Evolutionary conservation across 92 coral and sea anemone genomes (phyloP), one percentile per base, ranked within the genome.

Genomic region (Phymanthus crucifer): DNA sequence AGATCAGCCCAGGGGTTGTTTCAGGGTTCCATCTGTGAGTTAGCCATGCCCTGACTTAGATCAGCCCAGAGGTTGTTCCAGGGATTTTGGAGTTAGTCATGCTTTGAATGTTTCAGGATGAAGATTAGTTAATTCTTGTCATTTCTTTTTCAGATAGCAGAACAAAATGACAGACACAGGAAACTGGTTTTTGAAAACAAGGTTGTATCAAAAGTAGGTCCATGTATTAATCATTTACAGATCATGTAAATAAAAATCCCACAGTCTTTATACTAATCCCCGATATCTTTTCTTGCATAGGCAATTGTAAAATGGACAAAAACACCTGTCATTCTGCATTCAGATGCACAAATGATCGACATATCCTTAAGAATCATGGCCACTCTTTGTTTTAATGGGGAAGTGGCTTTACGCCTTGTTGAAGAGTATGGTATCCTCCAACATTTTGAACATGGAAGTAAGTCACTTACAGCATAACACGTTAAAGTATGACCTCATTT

Each of bases 141-240:
- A 64, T 19, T 71, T 81, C 14, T 34, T 40, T 46, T 67, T 74
- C 47, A 92, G 97, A 87, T 90, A 74, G 97, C 93, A 75, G 97
- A 90, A 36, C 97, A 92, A 75, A 92, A 87, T 79, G 97, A 92
- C 80, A 75, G 89, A 68, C 92, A 90, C 86, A 87, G 97, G 78
- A 87, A 87, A 82, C 77, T 92, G 27, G 84, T 92, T 33, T 87
- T 78, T 75, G 88, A 92, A 67, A 93, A 92, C 68, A 89, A 76
- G 82, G 56, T 69, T 34, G 76, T 89, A 78, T 84, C 88, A n/a
- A 92, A 92, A 91, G 97, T 89, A 47, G n/a, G 71, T n/a, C n/a
- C 34, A 52, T 18, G 9, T 26, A 19, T 10, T 19, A 21, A 9
- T 45, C 16, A 9, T 45, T 9, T 45, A 50, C 58, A 16, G 43